These are phyloP conservation scores for Whitmania pigra DNA, from an alignment of 1,140 invertebrate genomes.

Conservation along the genomic window DNA sequence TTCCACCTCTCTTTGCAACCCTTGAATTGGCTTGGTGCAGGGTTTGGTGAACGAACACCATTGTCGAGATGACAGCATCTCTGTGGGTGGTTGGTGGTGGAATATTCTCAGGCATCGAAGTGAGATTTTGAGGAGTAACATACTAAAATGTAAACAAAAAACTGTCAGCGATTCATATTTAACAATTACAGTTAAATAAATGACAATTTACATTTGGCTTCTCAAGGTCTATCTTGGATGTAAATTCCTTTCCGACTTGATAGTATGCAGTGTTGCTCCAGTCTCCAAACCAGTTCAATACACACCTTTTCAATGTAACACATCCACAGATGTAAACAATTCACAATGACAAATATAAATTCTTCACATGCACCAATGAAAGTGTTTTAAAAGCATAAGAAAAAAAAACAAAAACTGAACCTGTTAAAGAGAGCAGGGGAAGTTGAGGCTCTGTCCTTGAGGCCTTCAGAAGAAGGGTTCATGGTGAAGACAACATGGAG, in stretches of 20 bases:
- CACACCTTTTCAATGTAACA: slow-evolving; percentile 52
- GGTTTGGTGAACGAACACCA: slow-evolving; percentile 95
- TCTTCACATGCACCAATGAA: neutral
- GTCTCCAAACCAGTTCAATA: slow-evolving; percentile 99
- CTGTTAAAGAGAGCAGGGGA: slow-evolving; percentile 97
- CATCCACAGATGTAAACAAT: neutral
- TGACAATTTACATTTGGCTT: slow-evolving; percentile 31
- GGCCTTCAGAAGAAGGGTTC: slow-evolving; percentile 94
- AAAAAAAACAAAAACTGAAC: slow-evolving; percentile 26
- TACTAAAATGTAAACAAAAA: slow-evolving; percentile 47
- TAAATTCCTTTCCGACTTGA: slow-evolving; percentile 61
- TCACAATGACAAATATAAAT: no score
- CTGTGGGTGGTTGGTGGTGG: slow-evolving; percentile 64
- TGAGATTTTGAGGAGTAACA: slow-evolving; percentile 73
- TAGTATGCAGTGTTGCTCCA: slow-evolving; percentile 95
- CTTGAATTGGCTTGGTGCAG: slow-evolving; percentile 82
- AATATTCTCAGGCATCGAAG: slow-evolving; percentile 64
- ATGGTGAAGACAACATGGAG: slow-evolving; percentile 99
- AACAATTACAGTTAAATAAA: neutral
- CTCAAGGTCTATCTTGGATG: slow-evolving; percentile 49
- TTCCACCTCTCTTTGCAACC: slow-evolving; percentile 74
- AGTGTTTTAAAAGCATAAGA: neutral
- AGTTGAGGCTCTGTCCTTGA: slow-evolving; percentile 93
- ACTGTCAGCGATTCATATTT: neutral
- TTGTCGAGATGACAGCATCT: slow-evolving; percentile 91